phyloP scores from a whole-genome alignment of 2,888 invertebrate species.

The Agonopterix heracliana region DNA sequence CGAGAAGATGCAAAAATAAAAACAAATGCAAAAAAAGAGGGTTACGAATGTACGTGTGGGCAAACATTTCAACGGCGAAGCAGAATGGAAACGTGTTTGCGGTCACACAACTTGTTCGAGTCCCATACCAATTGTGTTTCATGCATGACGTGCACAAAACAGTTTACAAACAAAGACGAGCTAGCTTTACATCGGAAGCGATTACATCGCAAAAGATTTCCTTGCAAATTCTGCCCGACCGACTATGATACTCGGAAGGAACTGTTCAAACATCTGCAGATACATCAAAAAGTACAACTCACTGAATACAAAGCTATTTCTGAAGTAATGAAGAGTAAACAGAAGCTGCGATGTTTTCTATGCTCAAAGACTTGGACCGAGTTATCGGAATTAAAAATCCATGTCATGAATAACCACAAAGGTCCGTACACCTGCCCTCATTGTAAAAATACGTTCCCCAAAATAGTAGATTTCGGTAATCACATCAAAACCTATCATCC shows the following conservation, averaged over 20 bases:
- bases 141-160: conserved; percentile 50
- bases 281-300: conserved; percentile 64
- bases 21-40: conserved; percentile 31
- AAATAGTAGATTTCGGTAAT: conserved; percentile 57
- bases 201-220: conserved; percentile 54
- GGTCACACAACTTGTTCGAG: conserved; percentile 46
- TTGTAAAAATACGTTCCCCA: conserved; percentile 50
- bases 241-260: conserved; percentile 61
- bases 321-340: conserved; percentile 57
- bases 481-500: conserved; percentile 59
- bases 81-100: conserved; percentile 58
- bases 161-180: conserved; percentile 52
- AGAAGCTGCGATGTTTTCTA: conserved; percentile 58
- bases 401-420: conserved; percentile 61
- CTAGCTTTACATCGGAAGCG: conserved; percentile 49
- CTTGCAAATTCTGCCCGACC: conserved; percentile 69
- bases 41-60: conserved; percentile 61
- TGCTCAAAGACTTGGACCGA: conserved; percentile 50
- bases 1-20: conserved; percentile 7
- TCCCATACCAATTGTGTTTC: conserved; percentile 27
- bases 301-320: conserved; percentile 66
- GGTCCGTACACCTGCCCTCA: conserved; percentile 54
- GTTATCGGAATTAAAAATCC: conserved; percentile 53
- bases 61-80: conserved; percentile 49
- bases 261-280: conserved; percentile 58